phyloP scores from a whole-genome alignment of 1,140 invertebrate species.

The Bombus huntii region DNA sequence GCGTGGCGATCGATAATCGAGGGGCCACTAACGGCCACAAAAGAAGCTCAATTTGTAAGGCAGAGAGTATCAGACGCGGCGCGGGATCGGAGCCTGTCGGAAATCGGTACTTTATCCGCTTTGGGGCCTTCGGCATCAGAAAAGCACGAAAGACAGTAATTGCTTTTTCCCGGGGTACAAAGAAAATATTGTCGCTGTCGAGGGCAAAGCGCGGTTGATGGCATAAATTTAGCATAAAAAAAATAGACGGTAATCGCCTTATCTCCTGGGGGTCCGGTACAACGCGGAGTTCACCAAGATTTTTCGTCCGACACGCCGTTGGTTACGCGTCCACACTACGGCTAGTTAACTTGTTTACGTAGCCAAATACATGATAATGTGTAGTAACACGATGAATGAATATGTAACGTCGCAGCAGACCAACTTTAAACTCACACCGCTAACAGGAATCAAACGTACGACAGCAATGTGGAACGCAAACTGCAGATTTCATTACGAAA shows the following conservation, averaged over 20 bases:
- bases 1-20: constrained; percentile 25
- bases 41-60: constrained; percentile 19
- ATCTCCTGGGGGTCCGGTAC: constrained; percentile 43
- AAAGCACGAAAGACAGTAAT: constrained; percentile 61
- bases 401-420: constrained; percentile 13
- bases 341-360: constrained; percentile 31
- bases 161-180: constrained; percentile 56
- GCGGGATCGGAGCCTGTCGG: constrained; percentile 10
- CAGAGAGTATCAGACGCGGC: background rate
- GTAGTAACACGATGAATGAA: constrained; percentile 27
- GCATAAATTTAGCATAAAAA: constrained; percentile 72
- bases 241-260: constrained; percentile 70
- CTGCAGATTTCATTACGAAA: too few species aligned
- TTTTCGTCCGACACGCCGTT: constrained; percentile 5
- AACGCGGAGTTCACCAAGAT: constrained; percentile 6
- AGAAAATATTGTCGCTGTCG: constrained; percentile 71
- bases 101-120: constrained; percentile 63
- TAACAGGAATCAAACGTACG: background rate
- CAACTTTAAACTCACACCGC: constrained; percentile 5
- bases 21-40: background rate
- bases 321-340: background rate
- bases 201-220: constrained; percentile 58
- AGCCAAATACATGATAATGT: constrained; percentile 48
- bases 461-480: background rate
- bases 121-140: constrained; percentile 42